Percentiles rank a stretch among this genome's conserved stretches.
phyloP scores from a whole-genome alignment of 2,888 invertebrate species.

The Trichopria drosophilae region DNA sequence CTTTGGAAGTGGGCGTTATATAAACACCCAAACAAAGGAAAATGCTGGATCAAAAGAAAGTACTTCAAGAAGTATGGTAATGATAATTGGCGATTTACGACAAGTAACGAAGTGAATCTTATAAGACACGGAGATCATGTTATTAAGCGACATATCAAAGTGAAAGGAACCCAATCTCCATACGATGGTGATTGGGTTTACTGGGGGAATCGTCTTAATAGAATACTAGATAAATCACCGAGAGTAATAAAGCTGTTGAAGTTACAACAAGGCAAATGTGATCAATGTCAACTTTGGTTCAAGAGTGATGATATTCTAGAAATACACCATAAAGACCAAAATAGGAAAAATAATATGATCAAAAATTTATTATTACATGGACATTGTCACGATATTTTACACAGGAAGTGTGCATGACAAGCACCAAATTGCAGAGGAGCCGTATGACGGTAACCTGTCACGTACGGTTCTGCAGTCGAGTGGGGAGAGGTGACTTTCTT shows the following conservation, averaged over 20 bases:
- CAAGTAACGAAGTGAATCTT: constrained; percentile 3
- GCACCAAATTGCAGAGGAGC: constrained; percentile 14
- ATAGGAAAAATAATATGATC: constrained; percentile 6
- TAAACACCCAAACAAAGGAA: constrained; percentile 5
- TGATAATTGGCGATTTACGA: constrained; percentile 5
- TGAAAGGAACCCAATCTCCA: background rate
- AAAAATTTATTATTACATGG: constrained; percentile 7
- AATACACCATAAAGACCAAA: constrained; percentile 6
- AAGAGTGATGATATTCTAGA: constrained; percentile 1
- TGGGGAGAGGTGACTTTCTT: constrained; percentile 10
- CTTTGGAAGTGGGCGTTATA: constrained; percentile 7
- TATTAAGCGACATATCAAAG: constrained; percentile 8
- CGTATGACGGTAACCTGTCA: constrained; percentile 4
- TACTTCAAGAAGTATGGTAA: constrained; percentile 6
- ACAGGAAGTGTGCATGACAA: constrained; percentile 12
- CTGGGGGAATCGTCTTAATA: constrained; percentile 2
- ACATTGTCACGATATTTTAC: constrained; percentile 9
- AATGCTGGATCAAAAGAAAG: constrained; percentile 7
- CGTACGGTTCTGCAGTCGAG: constrained; percentile 12
- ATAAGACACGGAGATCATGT: constrained; percentile 6
- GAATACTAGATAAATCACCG: constrained; percentile 7
- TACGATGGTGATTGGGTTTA: constrained; percentile 8
- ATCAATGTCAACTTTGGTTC: constrained; percentile 1
- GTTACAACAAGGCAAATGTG: constrained; percentile 9
- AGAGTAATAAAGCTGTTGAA: constrained; percentile 9